Evolutionary conservation across 2,113 vertebrate genomes (phyloP), one percentile per base, ranked within the genome.

Genomic region (Percina caprodes): DNA sequence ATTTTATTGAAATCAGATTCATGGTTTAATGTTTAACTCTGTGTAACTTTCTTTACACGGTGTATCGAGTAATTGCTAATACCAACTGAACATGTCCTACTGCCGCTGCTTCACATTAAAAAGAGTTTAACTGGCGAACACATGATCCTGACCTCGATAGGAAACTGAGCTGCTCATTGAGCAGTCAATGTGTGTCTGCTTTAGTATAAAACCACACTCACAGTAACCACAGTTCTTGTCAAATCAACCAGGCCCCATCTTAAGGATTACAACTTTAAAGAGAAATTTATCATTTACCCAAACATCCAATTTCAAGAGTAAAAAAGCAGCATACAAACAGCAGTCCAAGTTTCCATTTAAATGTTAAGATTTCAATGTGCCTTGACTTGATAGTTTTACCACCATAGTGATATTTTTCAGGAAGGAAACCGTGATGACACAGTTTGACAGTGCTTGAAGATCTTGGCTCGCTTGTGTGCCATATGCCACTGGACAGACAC

Each of bases 401-500:
- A 24, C 23, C 6, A 1, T 54, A 16, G 4, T 21, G 18, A 9
- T 16, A 18, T 71, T 51, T 35, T 54, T 73, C 48, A 70, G 45
- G 79, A 55, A 81, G 65, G 54, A 52, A 69, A 65, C 46, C 12
- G n/a, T 12, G 60, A 58, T 65, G 63, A 69, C 75, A 59, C 58
- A 56, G 75, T 74, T 73, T 46, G 63, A 80, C 75, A 6, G 23
- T 3, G 61, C 72, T 79, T 15, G n/a, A 74, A 81, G 80, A 48
- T 69, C 62, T 72, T 71, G 78, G 79, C 80, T 71, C 3, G 4
- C 10, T n/a, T 6, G 52, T 5, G n/a, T 12, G 60, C 89, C 91
- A 88, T 91, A 91, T 91, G 92, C 83, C 86, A 85, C 55, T 61
- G 85, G 86, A 85, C 60, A 6, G 54, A 58, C 86, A 86, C 85